Evolutionary conservation across 2,888 invertebrate species (phyloP), one percentile per base, ranked within the genome.

Genomic region (Cataglyphis livida): DNA sequence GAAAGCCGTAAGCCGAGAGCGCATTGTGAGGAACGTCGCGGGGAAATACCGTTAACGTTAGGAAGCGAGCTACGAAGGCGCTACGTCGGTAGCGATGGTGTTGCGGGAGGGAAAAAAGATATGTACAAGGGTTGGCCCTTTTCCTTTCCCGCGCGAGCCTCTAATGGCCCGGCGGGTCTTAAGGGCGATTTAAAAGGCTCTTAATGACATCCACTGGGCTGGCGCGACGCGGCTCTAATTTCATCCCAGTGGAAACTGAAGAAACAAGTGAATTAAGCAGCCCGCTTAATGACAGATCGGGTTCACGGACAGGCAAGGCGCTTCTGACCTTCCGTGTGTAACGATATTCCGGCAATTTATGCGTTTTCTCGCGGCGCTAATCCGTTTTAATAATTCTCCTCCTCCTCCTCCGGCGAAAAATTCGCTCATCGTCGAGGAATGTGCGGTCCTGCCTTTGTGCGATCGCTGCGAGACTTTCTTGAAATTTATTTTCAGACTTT

Each of bases 121-220:
- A 90, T 85, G 91, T 90, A 92, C 90, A 92, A 93, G 93, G 91
- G 91, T 91, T 90, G 74, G 91, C 90, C 91, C 93, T 93, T 93
- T 92, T 89, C 91, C n/a, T 51, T 51, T 91, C 88, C 89, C 91
- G 90, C 91, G 90, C 89, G 92, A 90, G 87, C 83, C 91, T 92
- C 92, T 94, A 94, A 94, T 94, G 94, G 93, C 92, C 88, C 88
- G 90, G 90, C 88, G 89, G 91, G 89, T 93, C 92, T 92, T 93
- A 91, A 93, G 93, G 93, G 94, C 92, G 93, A 93, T 94, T 94
- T 94, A 94, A 94, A 94, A 94, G 93, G 94, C 93, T 94, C 93
- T 94, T 94, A 94, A 94, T 94, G 93, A 94, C 93, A 94, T 94
- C 93, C 92, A 92, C 89, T 85, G 89, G 90, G 88, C 88, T 84